Evolutionary conservation across 1,140 invertebrate genomes (phyloP), one percentile per base, ranked within the genome.

Genomic region (Drosophila busckii): DNA sequence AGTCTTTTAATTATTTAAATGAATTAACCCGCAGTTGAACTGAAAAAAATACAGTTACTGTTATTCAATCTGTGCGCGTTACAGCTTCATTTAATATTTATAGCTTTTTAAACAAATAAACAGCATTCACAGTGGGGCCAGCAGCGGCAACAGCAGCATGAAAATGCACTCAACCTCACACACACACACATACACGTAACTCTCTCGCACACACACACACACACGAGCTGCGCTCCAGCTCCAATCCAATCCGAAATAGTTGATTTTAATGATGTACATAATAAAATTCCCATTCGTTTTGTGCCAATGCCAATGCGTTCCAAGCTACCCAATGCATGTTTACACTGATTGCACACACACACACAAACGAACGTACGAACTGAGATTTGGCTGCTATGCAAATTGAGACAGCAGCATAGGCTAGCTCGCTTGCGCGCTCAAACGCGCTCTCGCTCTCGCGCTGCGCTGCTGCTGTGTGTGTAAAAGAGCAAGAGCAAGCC

Each of bases 241-340:
- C 73, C 82, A 82, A 80, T 84, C 75, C 82, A 84, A 82, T 84
- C 75, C 82, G 75, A 73, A 84, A 86, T 86, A 86, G 84, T 86
- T 80, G 65, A 85, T 84, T 86, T 86, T 86, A 86, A 86, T 86
- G 84, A 86, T 85, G 84, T 86, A 86, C 84, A 86, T 86, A 86
- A 86, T 86, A 86, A 86, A 86, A 86, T 84, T 86, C 84, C 84
- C 78, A 86, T 86, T 86, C 84, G 84, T 85, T 86, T 85, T 84
- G 83, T 85, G 59, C 83, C 83, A 83, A 78, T 85, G 76, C 82
- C 82, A 78, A 61, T 82, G 69, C 59, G 82, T 85, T 85, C 73
- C 82, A 56, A 53, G 35, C 23, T 54, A 56, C 35, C 37, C 53
- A 59, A 42, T 48, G 61, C 59, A 38, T 56, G 58, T 73, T 83